Base-by-base conservation (phyloP, 1,140 invertebrate species). In the Steinernema feltiae region DNA sequence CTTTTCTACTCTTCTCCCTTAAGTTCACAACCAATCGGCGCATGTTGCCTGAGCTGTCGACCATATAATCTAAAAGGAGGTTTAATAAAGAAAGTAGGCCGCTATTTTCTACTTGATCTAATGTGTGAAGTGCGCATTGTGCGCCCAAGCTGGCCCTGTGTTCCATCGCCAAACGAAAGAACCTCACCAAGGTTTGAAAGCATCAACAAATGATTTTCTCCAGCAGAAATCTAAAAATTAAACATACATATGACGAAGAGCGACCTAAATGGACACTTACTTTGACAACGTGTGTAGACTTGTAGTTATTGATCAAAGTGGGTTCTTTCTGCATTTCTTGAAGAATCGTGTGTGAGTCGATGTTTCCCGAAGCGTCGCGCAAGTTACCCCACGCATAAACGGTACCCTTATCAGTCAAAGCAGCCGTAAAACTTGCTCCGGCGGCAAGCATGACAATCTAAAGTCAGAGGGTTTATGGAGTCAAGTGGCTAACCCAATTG, bases 311-410 rank as follows among this genome's bases (percentile, higher is more conserved):
- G 70, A 85, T 79, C 2, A 86, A 76, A 18, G 81, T 78, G n/a
- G 83, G 82, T 30, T 74, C 70, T 46, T 86, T 82, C 69, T 83
- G 81, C 77, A 85, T 86, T 3, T 81, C 72, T 1, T 72, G 70
- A 21, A 85, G 79, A 3, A 75, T 75, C 32, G 79, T 69, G 46
- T 85, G 84, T 29, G 77, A 79, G 69, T 81, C 81, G 0, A 85
- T 75, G 32, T 84, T 80, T 18, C 84, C 84, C 69, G 76, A 75
- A 46, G 70, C 76, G 48, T 85, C 85, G 35, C 78, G 79, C 18
- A 85, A 76, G 72, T 86, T 84, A 48, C 84, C 84, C 84, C 84
- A 85, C 15, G 84, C 84, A 32, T 85, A 75, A 18, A 85, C 84
- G 31, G 75, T 80, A 17, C 84, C 84, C 32, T 79, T 72, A n/a